Evolutionary conservation across 2,797 vertebrate species (phyloP).

Genomic region (Melanotaenia trifasciata): DNA sequence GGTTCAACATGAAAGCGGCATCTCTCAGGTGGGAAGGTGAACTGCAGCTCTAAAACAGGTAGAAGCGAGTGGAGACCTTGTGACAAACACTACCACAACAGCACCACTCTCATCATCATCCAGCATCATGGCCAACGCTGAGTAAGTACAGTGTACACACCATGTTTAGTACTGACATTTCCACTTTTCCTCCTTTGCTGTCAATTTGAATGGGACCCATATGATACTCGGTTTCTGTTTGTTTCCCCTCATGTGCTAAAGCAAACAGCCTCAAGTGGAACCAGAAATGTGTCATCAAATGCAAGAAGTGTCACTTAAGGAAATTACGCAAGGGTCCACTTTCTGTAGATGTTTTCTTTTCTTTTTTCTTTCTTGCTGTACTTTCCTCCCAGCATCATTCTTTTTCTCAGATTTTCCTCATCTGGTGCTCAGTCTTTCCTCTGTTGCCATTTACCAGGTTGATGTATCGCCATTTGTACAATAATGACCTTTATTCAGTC

Average conservation of each 20-base stretch:
- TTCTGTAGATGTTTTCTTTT: not conserved
- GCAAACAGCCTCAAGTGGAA: not conserved
- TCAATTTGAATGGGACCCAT: slow-evolving; percentile 13
- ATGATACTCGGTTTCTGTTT: not conserved
- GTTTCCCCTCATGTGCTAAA: not conserved
- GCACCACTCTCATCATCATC: slow-evolving; percentile 44
- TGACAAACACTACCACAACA: slow-evolving; percentile 37
- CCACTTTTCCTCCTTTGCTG: not conserved
- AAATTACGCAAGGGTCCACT: not conserved
- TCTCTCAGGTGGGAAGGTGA: slow-evolving; percentile 60
- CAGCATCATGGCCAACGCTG: slow-evolving; percentile 75
- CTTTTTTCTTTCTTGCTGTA: not conserved
- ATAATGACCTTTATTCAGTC: slow-evolving; percentile 59
- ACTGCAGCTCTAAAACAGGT: slow-evolving; percentile 52
- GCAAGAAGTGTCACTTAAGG: not conserved
- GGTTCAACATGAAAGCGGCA: slow-evolving; percentile 66
- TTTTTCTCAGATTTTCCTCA: not conserved
- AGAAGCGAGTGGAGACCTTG: slow-evolving; percentile 49
- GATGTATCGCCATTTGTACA: slow-evolving; percentile 33
- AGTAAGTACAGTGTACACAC: slow-evolving; percentile 66
- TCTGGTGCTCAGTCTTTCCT: not conserved
- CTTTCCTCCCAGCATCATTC: not conserved
- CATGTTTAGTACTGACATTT: slow-evolving; percentile 6
- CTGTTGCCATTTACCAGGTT: slow-evolving; percentile 10
- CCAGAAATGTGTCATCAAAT: slow-evolving; percentile 1